Conservation (phyloP, 2,797 vertebrate species). For the Benthosema pterotum region DNA sequence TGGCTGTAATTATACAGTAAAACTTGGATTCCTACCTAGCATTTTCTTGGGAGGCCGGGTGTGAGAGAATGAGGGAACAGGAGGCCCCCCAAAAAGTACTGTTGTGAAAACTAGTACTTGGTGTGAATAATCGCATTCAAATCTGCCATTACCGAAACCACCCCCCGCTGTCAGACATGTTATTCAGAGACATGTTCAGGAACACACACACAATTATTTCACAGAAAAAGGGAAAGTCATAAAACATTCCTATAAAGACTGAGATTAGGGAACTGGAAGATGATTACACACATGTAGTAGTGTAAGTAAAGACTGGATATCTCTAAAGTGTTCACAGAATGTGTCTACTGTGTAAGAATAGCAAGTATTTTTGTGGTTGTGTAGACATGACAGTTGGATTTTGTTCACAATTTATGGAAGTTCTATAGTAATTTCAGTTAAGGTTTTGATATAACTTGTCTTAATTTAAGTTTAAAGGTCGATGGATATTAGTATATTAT, state of each 20-base stretch:
- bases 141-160: constrained; percentile 54
- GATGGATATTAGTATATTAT: no score
- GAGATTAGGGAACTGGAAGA: constrained; percentile 25
- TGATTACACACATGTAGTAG: constrained; percentile 41
- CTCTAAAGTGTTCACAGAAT: constrained; percentile 15
- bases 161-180: constrained; percentile 12
- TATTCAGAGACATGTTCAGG: neutral
- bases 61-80: constrained; percentile 21
- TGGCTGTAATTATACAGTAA: constrained; percentile 65
- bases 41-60: constrained; percentile 48
- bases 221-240: constrained; percentile 27
- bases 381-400: no score
- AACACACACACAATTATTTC: constrained; percentile 22
- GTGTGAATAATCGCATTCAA: constrained; percentile 57
- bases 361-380: no score
- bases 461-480: no score
- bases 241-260: constrained; percentile 35
- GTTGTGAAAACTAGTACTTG: constrained; percentile 57
- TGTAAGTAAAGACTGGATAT: constrained; percentile 3
- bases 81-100: constrained; percentile 18
- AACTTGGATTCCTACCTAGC: constrained; percentile 36
- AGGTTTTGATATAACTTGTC: no score
- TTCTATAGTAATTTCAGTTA: no score
- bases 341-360: constrained; percentile 22
- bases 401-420: no score